Evolutionary conservation across 2,888 invertebrate genomes (phyloP).

Genomic region (Conchocele bisecta): DNA sequence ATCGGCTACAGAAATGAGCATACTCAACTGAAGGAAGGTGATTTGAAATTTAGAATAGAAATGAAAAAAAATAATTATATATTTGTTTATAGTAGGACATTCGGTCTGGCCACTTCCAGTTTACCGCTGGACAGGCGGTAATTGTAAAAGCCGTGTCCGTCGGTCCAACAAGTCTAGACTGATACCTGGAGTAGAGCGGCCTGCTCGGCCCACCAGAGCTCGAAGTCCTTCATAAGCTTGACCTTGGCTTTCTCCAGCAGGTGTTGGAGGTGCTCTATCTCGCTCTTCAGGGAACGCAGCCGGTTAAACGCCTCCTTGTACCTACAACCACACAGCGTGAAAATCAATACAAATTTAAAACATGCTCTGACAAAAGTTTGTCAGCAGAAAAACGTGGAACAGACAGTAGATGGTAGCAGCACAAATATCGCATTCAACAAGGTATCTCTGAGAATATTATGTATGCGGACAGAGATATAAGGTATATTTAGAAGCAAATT

Average conservation of each 20-base stretch:
- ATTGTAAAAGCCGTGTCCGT: neutral
- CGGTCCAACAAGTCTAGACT: neutral
- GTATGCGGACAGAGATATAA: too few species aligned
- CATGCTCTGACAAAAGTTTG: neutral
- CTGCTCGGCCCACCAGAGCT: slow-evolving; percentile 82
- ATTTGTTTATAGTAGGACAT: too few species aligned
- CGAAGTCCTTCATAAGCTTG: slow-evolving; percentile 82
- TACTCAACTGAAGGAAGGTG: too few species aligned
- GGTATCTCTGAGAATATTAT: too few species aligned
- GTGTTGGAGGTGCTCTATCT: slow-evolving; percentile 82
- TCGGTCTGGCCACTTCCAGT: neutral
- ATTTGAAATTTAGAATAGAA: too few species aligned
- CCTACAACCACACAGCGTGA: slow-evolving; percentile 60
- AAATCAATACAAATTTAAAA: neutral
- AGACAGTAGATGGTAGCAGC: too few species aligned
- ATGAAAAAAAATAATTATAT: neutral
- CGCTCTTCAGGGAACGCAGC: slow-evolving; percentile 79
- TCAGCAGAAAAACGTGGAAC: too few species aligned
- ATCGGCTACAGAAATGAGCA: too few species aligned
- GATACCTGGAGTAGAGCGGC: slow-evolving; percentile 65
- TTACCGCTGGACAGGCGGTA: neutral
- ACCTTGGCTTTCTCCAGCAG: slow-evolving; percentile 81
- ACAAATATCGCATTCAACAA: too few species aligned
- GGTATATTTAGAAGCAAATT: too few species aligned
- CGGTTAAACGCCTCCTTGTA: slow-evolving; percentile 79